A percentile compares a stretch with the other conserved stretches of the same genome.
phyloP scores from a whole-genome alignment of 2,888 invertebrate genomes.

The Cheilosia vernalis region DNA sequence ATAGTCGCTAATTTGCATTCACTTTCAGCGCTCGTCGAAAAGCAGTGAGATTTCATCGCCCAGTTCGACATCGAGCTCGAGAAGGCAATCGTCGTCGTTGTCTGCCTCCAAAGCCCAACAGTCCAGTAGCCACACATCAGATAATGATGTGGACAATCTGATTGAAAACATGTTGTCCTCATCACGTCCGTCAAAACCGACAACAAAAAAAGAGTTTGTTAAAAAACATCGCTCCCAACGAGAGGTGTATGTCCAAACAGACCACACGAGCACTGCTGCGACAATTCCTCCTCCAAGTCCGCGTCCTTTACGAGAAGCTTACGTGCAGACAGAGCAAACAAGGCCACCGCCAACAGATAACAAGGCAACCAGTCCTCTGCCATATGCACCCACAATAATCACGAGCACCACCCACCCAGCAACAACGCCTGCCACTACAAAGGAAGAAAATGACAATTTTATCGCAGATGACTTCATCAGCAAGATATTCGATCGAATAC shows the following conservation, averaged over 20 bases:
- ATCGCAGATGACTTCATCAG: conserved; percentile 36
- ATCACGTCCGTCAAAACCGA: neutral
- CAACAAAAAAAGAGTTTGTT: neutral
- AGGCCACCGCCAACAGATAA: neutral
- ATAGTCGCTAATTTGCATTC: neutral
- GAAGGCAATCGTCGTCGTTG: neutral
- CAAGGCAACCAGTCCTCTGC: neutral
- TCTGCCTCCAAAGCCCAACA: neutral
- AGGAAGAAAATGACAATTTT: neutral
- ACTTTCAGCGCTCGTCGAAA: neutral
- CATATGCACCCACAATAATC: neutral
- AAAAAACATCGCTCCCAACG: neutral
- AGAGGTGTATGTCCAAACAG: conserved; percentile 58
- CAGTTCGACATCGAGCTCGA: neutral
- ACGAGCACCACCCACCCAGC: neutral
- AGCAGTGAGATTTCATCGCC: neutral
- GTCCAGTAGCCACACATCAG: neutral
- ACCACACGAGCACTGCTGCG: neutral
- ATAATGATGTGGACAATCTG: neutral
- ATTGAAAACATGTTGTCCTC: conserved; percentile 1
- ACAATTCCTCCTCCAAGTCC: neutral
- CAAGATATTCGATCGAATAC: conserved; percentile 55
- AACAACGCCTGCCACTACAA: neutral
- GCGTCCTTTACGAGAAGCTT: conserved; percentile 16
- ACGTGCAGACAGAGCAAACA: conserved; percentile 46